A percentile compares a stretch with the other conserved stretches of the same genome.
Conservation (phyloP, 2,113 vertebrate species). For the Megaceryle maxima region DNA sequence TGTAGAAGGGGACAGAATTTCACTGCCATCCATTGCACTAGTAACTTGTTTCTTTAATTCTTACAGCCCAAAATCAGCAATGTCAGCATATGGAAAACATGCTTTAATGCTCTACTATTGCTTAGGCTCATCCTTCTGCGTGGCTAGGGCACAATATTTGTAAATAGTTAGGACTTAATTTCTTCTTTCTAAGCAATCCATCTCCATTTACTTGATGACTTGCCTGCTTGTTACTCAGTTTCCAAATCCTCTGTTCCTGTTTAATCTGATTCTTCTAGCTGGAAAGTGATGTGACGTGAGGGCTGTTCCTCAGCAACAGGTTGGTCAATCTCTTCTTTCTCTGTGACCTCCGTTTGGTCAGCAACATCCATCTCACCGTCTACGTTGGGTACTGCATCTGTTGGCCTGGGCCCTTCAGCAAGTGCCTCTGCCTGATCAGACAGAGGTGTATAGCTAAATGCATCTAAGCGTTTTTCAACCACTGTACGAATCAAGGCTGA, state of each 20-base stretch:
- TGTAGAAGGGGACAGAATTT: neutral
- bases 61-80: neutral
- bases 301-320: neutral
- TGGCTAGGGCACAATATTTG: neutral
- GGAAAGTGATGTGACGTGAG: neutral
- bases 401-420: neutral
- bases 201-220: neutral
- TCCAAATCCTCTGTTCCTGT: neutral
- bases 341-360: neutral
- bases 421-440: neutral
- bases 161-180: neutral
- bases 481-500: constrained; percentile 85
- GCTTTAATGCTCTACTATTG: neutral
- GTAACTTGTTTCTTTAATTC: neutral
- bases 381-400: neutral
- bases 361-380: neutral
- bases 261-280: neutral
- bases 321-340: neutral
- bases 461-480: constrained; percentile 65
- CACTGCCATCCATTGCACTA: neutral
- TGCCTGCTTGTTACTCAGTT: neutral
- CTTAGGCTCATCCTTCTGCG: neutral
- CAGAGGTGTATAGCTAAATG: neutral
- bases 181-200: neutral
- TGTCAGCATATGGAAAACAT: neutral